phyloP scores from a whole-genome alignment of 2,888 invertebrate species.

The Argyresthia albistria region DNA sequence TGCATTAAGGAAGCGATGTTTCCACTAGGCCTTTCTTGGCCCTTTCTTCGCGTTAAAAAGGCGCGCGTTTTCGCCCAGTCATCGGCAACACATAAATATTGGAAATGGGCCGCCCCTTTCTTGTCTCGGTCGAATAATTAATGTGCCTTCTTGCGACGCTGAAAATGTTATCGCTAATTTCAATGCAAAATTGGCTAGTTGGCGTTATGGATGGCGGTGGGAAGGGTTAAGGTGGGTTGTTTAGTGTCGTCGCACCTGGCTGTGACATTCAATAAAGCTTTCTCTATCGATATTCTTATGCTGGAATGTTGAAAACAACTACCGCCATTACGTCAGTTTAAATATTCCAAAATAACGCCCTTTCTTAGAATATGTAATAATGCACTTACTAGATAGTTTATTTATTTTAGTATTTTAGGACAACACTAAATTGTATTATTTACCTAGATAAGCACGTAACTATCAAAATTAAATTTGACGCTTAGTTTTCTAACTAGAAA shows the following conservation, averaged over 20 bases:
- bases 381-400: no score
- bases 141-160: constrained; percentile 32
- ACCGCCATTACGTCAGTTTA: no score
- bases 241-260: background rate
- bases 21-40: constrained; percentile 62
- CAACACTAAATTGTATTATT: no score
- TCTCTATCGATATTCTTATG: no score
- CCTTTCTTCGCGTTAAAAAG: constrained; percentile 71
- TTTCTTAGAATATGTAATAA: no score
- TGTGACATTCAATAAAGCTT: no score
- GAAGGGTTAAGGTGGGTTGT: background rate
- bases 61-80: constrained; percentile 69
- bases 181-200: constrained; percentile 2
- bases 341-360: no score
- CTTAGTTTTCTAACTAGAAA: background rate
- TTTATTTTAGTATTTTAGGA: no score
- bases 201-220: constrained; percentile 1
- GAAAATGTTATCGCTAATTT: constrained; percentile 38
- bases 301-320: no score
- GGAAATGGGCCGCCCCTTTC: constrained; percentile 68
- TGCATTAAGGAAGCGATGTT: constrained; percentile 68
- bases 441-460: no score
- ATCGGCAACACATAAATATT: constrained; percentile 74
- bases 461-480: background rate
- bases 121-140: constrained; percentile 69